Evolutionary conservation across 53 echinoderm and acorn worm species (phyloP), one percentile per base, ranked within the genome.

Genomic region (Echinarachnius parma): DNA sequence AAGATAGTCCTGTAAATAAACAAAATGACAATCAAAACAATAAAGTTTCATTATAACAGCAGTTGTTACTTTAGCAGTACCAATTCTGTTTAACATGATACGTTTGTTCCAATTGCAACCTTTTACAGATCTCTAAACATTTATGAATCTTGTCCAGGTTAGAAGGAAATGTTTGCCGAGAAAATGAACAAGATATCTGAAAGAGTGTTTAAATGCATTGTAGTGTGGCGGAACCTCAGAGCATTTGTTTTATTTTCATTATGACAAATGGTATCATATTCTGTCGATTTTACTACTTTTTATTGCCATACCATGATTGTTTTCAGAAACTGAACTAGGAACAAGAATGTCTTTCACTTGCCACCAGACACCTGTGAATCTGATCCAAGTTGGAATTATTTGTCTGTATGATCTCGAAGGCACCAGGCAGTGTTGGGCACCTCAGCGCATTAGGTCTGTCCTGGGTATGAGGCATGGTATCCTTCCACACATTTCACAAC

Each of bases 231-330:
- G 29, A 82, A 75, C 44, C 87, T 83, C 22, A 92, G 78, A 23
- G 92, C 92, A 80, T 92, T 92, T 48, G 92, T 87, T 64, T 83
- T 61, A 63, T 92, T 87, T 72, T 92, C 92, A 15, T 87, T 92
- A 1, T 84, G 55, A 11, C 92, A 79, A 87, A 92, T 92, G 52
- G 87, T 87, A 33, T 92, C 87, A 75, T n/a, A 14, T 87, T 92
- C 87, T 87, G 84, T 1, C 84, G 71, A 32, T 92, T 92, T n/a
- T n/a, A n/a, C n/a, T 59, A 87, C 91, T n/a, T n/a, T n/a, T n/a
- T n/a, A n/a, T n/a, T n/a, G n/a, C n/a, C n/a, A n/a, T n/a, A n/a
- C n/a, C n/a, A n/a, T n/a, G n/a, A n/a, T n/a, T n/a, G n/a, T n/a
- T n/a, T n/a, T n/a, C n/a, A n/a, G n/a, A n/a, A 39, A 13, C 7